A percentile compares a stretch with the other conserved stretches of the same genome.
Evolutionary conservation across 2,113 vertebrate genomes (phyloP).

Genomic region (Lichenostomus cassidix): DNA sequence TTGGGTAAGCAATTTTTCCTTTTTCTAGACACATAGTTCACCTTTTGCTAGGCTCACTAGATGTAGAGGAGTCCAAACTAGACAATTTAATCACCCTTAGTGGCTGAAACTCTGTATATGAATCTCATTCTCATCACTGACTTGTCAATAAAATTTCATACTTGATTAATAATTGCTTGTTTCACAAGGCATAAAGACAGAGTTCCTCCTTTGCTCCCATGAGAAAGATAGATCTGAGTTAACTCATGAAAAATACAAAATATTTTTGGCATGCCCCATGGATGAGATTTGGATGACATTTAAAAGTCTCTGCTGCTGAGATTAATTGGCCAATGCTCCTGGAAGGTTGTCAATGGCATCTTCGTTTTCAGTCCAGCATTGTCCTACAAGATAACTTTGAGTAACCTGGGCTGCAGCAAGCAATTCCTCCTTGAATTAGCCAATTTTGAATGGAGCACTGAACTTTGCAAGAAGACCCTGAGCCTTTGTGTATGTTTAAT

Average conservation of each 20-base stretch:
- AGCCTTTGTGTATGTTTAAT: background rate
- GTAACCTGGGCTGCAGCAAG: background rate
- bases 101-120: background rate
- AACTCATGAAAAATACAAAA: background rate
- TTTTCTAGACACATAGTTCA: background rate
- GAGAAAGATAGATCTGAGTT: background rate
- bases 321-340: background rate
- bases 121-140: background rate
- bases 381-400: background rate
- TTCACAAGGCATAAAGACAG: background rate
- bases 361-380: background rate
- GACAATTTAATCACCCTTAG: background rate
- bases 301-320: background rate
- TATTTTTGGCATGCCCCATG: background rate
- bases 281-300: slow-evolving; percentile 1
- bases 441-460: background rate
- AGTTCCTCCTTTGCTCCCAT: background rate
- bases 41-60: background rate
- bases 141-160: slow-evolving; percentile 2
- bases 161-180: background rate
- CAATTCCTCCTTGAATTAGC: background rate
- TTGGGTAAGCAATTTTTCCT: background rate
- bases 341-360: background rate
- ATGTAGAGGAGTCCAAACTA: background rate
- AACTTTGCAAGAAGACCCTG: background rate